phyloP scores from a whole-genome alignment of 1,140 invertebrate genomes.

The Drosophila navojoa region DNA sequence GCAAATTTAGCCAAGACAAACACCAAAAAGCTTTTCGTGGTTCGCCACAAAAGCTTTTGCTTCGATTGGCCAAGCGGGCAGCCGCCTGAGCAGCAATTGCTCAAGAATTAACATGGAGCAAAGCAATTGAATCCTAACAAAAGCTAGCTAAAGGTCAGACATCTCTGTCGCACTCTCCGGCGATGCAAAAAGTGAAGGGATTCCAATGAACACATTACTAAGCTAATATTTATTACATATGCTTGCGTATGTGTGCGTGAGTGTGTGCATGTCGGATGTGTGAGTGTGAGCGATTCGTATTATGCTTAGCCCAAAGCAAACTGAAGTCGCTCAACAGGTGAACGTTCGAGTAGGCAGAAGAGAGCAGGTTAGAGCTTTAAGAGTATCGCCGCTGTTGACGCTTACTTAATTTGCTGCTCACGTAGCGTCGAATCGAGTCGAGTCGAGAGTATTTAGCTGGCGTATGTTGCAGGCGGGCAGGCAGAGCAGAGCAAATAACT shows the following conservation, averaged over 20 bases:
- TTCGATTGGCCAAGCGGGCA: neutral
- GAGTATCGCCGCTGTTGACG: slow-evolving; percentile 33
- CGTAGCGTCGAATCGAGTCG: slow-evolving; percentile 36
- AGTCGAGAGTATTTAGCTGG: slow-evolving; percentile 23
- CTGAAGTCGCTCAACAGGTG: slow-evolving; percentile 62
- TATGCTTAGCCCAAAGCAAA: slow-evolving; percentile 56
- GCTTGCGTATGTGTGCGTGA: slow-evolving; percentile 31
- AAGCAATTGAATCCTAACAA: slow-evolving; percentile 43
- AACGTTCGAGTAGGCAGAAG: slow-evolving; percentile 50
- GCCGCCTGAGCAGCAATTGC: neutral
- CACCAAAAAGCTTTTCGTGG: neutral
- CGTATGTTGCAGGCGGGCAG: slow-evolving; percentile 28
- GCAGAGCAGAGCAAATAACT: slow-evolving; percentile 31
- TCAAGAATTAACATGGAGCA: neutral
- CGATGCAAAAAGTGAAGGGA: slow-evolving; percentile 66
- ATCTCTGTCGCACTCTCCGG: slow-evolving; percentile 6
- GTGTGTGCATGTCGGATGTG: neutral
- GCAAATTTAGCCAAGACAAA: slow-evolving; percentile 21
- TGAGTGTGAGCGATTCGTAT: slow-evolving; percentile 7
- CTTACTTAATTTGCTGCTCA: slow-evolving; percentile 70
- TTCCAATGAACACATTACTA: slow-evolving; percentile 56
- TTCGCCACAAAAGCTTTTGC: slow-evolving; percentile 19
- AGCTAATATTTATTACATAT: slow-evolving; percentile 30
- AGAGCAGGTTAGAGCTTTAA: slow-evolving; percentile 42
- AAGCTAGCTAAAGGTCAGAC: slow-evolving; percentile 30